Evolutionary conservation across 2,797 vertebrate genomes (phyloP), one percentile per base, ranked within the genome.

Genomic region (Lepilemur septentrionalis): DNA sequence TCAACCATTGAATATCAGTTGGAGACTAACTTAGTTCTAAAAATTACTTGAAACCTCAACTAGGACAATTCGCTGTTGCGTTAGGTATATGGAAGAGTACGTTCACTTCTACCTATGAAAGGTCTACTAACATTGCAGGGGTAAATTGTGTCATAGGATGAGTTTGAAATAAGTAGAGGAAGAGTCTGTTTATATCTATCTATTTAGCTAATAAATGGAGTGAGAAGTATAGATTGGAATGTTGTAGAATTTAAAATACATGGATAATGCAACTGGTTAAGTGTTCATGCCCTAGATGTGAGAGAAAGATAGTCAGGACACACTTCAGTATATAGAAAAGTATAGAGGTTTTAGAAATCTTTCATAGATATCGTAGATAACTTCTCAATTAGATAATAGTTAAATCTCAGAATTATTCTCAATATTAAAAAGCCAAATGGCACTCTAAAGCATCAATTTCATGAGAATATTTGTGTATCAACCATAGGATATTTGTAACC

Each of bases 21-120:
- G 69, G 12, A 94, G 35, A 89, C 12, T 80, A 65, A 79, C n/a
- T 87, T 88, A 50, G 57, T 81, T 93, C 41, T 90, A 92, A 89
- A 80, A 48, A 91, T 59, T 80, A 92, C 48, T 75, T 90, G 69
- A 89, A 91, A 88, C 88, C 18, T 59, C 35, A 69, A 88, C 9
- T 67, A 81, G 46, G 38, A 69, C 41, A 89, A 15, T 35, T 89
- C 20, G 50, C 25, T 30, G n/a, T 76, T 95, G 92, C 59, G 95
- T 89, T 57, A 87, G 25, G 14, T 65, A 83, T 30, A 88, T 3
- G 85, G 65, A 93, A 92, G 28, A 91, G 81, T 84, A 82, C 4
- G 43, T 78, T 84, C 25, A 75, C 57, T 76, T 93, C 38, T 90
- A 67, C 12, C n/a, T 84, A 32, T 75, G 13, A 43, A 48, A 80